Evolutionary conservation across 2,113 vertebrate genomes (phyloP), one percentile per base, ranked within the genome.

Genomic region (Heterotilapia buettikoferi): DNA sequence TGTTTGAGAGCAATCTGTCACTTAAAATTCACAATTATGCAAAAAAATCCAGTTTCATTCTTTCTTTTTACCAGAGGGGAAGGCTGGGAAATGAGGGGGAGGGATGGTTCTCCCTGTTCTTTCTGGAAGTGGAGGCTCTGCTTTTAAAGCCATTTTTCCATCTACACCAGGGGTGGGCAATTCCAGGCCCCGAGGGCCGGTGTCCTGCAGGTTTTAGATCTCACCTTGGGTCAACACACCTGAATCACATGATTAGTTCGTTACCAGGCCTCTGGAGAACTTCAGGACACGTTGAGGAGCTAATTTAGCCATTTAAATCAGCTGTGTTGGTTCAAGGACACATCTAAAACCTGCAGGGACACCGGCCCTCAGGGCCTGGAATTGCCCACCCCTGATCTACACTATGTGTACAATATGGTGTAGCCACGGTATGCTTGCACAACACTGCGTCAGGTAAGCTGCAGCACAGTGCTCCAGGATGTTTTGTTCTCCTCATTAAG

Each of bases 61-160:
- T 76, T 1, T 47, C 24, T 76, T 50, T 47, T 29, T 76, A 79
- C 50, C 71, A 82, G 61, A 78, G n/a, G 29, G 24, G 80, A 88
- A 12, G 85, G 53, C 50, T 93, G 91, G 82, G 86, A 93, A 89
- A 87, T 80, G 87, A 92, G 90, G 88, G 86, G 88, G 92, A 92
- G 86, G 80, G 84, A 92, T 92, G 82, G 88, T 87, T 93, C 83
- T 86, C 18, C 2, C 19, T 63, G 81, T 26, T 83, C 59, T 63
- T 12, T 36, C 45, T 40, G 33, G 80, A 91, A 80, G 63, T 84
- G 21, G 85, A 68, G 24, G 24, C 9, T 19, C 24, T 31, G 82
- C 40, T 80, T 87, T 84, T 66, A 59, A 79, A 61, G 57, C 88
- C 79, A 88, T 85, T 82, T 88, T 84, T 87, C 89, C 83, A 90